Conservation (phyloP, 2,888 invertebrate species). For the Elysia crispata region DNA sequence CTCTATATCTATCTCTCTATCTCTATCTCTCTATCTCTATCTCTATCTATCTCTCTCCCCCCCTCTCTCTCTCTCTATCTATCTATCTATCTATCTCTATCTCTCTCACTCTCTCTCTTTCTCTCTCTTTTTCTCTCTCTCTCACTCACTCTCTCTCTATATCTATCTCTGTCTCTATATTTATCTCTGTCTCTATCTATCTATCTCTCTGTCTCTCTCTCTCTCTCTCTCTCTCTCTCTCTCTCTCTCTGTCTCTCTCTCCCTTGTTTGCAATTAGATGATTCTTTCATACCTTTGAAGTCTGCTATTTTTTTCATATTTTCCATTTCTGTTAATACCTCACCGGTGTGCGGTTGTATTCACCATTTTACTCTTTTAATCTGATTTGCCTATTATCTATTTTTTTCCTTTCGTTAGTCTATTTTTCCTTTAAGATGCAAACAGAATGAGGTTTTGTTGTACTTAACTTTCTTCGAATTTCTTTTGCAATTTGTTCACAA, state of each 20-base stretch:
- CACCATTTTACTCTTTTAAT: background rate
- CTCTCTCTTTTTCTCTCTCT: background rate
- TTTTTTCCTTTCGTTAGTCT: too few species aligned
- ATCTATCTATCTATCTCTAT: background rate
- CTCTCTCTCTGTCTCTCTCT: slow-evolving; percentile 21
- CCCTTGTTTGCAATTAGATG: slow-evolving; percentile 16
- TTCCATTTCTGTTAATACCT: background rate
- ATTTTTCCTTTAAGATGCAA: too few species aligned
- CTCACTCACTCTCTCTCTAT: slow-evolving; percentile 11
- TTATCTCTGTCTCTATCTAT: background rate
- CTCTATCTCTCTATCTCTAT: background rate
- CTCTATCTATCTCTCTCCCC: slow-evolving; percentile 13
- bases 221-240: slow-evolving; percentile 33
- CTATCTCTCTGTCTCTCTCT: background rate
- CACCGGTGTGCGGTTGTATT: background rate
- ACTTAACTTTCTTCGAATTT: too few species aligned
- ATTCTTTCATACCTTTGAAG: background rate
- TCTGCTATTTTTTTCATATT: too few species aligned
- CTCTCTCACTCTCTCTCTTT: slow-evolving; percentile 10
- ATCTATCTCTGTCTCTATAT: slow-evolving; percentile 3
- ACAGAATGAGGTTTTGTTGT: too few species aligned
- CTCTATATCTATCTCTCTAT: too few species aligned
- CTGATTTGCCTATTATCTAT: too few species aligned
- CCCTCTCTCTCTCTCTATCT: background rate
- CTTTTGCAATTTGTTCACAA: too few species aligned